Base-by-base conservation (phyloP, 2,888 invertebrate genomes). In the Nemurella pictetii region DNA sequence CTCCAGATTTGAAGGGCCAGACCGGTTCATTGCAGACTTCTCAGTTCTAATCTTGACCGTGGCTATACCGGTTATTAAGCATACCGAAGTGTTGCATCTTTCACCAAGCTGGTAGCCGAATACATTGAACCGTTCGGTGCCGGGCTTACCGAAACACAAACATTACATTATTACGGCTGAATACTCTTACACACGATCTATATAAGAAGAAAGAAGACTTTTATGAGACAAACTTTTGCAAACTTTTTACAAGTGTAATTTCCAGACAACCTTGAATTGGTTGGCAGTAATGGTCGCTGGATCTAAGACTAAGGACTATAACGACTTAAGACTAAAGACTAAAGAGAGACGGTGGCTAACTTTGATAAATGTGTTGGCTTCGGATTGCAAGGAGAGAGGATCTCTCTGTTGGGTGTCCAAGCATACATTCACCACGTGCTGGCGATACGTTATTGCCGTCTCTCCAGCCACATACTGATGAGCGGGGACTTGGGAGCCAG, bases 241-340 rank as follows among this genome's bases (percentile, higher is more conserved):
- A 28, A 1, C 9, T 75, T 75, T 27, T 78, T 29, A 27, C 82
- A 72, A 27, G 72, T 82, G 72, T 30, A 72, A 82, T 72, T 82
- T 27, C 82, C 82, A 82, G 82, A 82, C 82, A 82, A 82, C 82
- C 82, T 82, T 82, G 82, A 78, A 30, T 75, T 28, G 75, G 75
- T 75, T 74, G 74, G 20, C 74, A 28, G 75, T 28, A 12, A 28
- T 12, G 28, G 75, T 55, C 5, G 55, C 55, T 55, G 15, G 55
- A 55, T 55, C 55, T 55, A 55, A 20, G 55, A n/a, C n/a, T n/a
- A n/a, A n/a, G n/a, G n/a, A n/a, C n/a, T n/a, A n/a, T n/a, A n/a
- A n/a, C n/a, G n/a, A n/a, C n/a, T n/a, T n/a, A n/a, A 7, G 55
- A 20, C 55, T 55, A 12, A 20, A 55, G 55, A 55, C 55, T 20